A percentile compares a stretch with the other conserved stretches of the same genome.
Evolutionary conservation across 2,888 invertebrate species (phyloP).

Genomic region (Catocala nupta): DNA sequence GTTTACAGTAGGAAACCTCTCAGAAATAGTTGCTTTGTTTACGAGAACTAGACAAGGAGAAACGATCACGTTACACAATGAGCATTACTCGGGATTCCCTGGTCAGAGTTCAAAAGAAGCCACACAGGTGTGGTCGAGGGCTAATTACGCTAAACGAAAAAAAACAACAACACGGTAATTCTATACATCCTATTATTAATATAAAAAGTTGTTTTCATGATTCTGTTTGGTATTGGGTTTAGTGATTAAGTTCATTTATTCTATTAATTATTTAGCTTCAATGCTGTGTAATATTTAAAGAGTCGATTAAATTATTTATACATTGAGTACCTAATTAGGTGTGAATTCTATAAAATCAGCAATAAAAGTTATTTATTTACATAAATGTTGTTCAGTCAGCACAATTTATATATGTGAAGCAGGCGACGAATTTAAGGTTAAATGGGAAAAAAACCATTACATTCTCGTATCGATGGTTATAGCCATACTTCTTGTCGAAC

Average conservation of each 20-base stretch:
- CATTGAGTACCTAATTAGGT: too few species aligned
- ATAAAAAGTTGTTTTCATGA: slow-evolving; percentile 23
- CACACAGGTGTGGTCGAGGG: slow-evolving; percentile 69
- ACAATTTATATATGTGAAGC: too few species aligned
- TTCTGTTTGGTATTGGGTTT: slow-evolving; percentile 1
- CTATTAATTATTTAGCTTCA: slow-evolving; percentile 9
- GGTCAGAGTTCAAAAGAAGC: slow-evolving; percentile 84
- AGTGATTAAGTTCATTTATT: not conserved
- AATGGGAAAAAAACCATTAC: slow-evolving; percentile 50
- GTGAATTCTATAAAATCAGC: too few species aligned
- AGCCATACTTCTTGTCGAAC: slow-evolving; percentile 54
- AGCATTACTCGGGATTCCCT: slow-evolving; percentile 74
- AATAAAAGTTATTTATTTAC: too few species aligned
- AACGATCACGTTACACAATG: slow-evolving; percentile 77
- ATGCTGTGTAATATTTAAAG: not conserved
- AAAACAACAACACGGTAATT: slow-evolving; percentile 53
- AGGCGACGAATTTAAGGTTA: slow-evolving; percentile 7
- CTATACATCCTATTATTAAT: slow-evolving; percentile 53
- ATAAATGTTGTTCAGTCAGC: too few species aligned
- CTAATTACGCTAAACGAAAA: slow-evolving; percentile 72
- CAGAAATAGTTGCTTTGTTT: slow-evolving; percentile 68
- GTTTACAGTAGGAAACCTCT: slow-evolving; percentile 66
- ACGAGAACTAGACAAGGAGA: slow-evolving; percentile 56
- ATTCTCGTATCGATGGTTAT: slow-evolving; percentile 51
- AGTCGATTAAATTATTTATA: too few species aligned